Evolutionary conservation across 1,140 invertebrate species (phyloP).

Genomic region (Parasteatoda tepidariorum): DNA sequence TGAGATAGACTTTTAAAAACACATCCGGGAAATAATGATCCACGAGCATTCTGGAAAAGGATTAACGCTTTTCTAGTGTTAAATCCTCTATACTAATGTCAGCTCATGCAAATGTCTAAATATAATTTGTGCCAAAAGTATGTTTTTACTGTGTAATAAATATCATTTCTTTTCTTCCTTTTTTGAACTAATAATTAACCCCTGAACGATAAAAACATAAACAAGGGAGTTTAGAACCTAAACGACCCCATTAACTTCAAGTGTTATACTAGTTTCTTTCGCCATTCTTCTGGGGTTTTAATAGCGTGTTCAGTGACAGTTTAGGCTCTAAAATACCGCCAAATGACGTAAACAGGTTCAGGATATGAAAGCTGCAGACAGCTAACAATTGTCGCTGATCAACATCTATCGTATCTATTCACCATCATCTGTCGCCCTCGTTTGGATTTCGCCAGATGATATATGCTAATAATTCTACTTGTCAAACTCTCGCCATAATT

Average conservation of each 20-base stretch:
- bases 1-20: not conserved
- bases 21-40: slow-evolving; percentile 36
- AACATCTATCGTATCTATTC: not conserved
- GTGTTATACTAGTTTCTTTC: not conserved
- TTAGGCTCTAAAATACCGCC: not conserved
- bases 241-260: slow-evolving; percentile 34
- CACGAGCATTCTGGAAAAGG: not conserved
- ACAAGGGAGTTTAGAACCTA: slow-evolving; percentile 34
- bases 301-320: slow-evolving; percentile 25
- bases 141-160: slow-evolving; percentile 35
- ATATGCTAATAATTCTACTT: not conserved
- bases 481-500: not conserved
- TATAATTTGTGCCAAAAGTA: slow-evolving; percentile 26
- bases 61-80: not conserved
- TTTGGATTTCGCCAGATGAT: not conserved
- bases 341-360: slow-evolving; percentile 18
- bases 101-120: slow-evolving; percentile 18
- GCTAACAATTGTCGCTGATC: slow-evolving; percentile 7
- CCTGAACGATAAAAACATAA: slow-evolving; percentile 33
- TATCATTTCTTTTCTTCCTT: slow-evolving; percentile 7
- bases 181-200: slow-evolving; percentile 48
- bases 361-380: slow-evolving; percentile 7
- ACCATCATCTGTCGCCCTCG: not conserved
- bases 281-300: not conserved
- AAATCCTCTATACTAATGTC: slow-evolving; percentile 28